A percentile compares a stretch with the other conserved stretches of the same genome.
These are phyloP conservation scores for Andrena cerasifolii DNA, from an alignment of 1,140 invertebrate species.

Conservation along the genomic window DNA sequence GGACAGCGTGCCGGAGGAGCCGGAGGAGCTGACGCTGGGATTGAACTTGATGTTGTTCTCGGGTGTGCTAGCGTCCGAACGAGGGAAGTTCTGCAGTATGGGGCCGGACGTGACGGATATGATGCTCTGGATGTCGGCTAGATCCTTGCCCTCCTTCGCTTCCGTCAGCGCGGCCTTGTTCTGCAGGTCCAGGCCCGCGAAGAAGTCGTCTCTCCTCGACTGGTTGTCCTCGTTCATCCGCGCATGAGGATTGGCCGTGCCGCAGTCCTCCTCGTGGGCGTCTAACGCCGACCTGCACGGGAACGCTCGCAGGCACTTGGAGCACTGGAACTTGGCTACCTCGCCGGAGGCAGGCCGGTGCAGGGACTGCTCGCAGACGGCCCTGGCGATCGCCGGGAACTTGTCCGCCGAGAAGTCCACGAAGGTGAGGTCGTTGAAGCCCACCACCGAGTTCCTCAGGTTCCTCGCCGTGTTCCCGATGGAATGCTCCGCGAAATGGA, in stretches of 20 bases:
- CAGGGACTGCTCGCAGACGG: conserved; percentile 87
- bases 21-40: conserved; percentile 71
- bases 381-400: conserved; percentile 89
- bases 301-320: conserved; percentile 88
- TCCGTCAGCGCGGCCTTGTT: conserved; percentile 84
- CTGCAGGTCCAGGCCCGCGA: conserved; percentile 90
- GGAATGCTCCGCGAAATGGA: conserved; percentile 82
- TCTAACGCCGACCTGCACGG: conserved; percentile 88
- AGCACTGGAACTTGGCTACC: conserved; percentile 87
- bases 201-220: conserved; percentile 88
- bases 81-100: conserved; percentile 83
- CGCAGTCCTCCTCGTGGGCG: conserved; percentile 85
- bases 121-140: conserved; percentile 93
- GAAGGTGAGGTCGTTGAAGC: conserved; percentile 90
- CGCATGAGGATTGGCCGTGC: conserved; percentile 45
- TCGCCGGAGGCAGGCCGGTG: conserved; percentile 85
- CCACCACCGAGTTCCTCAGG: conserved; percentile 79
- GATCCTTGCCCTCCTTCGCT: conserved; percentile 84
- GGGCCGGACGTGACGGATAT: conserved; percentile 88
- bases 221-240: conserved; percentile 78
- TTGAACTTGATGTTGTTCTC: conserved; percentile 74
- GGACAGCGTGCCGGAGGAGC: conserved; percentile 75
- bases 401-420: conserved; percentile 91
- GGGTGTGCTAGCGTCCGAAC: conserved; percentile 75
- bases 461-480: conserved; percentile 66